A percentile compares a stretch with the other conserved stretches of the same genome.
phyloP scores from a whole-genome alignment of 2,113 vertebrate genomes.

The Morphnarchus princeps region DNA sequence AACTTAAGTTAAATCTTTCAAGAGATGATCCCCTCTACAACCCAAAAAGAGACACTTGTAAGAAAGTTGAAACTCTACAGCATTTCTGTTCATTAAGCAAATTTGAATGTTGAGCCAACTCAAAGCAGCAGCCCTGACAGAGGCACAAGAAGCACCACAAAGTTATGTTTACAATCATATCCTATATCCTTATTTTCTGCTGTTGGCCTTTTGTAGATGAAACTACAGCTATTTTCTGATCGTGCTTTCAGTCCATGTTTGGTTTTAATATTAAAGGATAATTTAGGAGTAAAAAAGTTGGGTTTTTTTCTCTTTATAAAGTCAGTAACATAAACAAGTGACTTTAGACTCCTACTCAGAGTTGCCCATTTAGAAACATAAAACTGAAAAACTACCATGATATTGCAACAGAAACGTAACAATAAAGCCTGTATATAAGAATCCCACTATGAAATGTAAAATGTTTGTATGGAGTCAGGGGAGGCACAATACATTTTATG shows the following conservation, averaged over 20 bases:
- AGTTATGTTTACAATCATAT: background rate
- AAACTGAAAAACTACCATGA: background rate
- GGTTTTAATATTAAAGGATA: background rate
- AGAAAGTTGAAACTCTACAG: background rate
- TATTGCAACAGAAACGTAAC: accelerated
- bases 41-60: background rate
- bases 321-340: background rate
- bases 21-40: background rate
- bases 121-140: background rate
- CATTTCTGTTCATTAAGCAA: background rate
- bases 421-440: background rate
- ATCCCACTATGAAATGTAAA: background rate
- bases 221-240: background rate
- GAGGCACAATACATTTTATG: background rate
- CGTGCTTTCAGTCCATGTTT: background rate
- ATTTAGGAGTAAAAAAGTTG: background rate
- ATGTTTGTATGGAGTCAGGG: background rate
- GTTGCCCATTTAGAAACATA: background rate
- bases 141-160: background rate
- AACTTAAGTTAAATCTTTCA: background rate
- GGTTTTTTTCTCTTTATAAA: background rate
- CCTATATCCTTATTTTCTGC: background rate
- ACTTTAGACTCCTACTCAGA: background rate
- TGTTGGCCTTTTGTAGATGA: background rate
- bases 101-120: background rate